Evolutionary conservation across 2,797 vertebrate species (phyloP).

Genomic region (Propithecus deckenii): DNA sequence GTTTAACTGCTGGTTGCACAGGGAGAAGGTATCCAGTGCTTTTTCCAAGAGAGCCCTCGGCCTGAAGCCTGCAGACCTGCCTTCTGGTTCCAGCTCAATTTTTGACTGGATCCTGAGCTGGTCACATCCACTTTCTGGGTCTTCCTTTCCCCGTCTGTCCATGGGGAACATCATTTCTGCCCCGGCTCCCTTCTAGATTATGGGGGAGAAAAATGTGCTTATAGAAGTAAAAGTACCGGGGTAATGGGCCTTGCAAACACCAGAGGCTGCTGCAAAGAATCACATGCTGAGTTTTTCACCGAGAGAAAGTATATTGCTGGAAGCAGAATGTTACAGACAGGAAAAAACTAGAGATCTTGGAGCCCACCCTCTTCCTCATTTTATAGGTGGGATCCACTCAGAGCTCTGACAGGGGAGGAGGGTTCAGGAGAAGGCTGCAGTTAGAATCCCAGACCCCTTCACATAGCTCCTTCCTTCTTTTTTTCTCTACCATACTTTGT

Average conservation of each 20-base stretch:
- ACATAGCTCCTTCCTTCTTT: neutral
- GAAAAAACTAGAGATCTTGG: neutral
- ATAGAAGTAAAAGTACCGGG: neutral
- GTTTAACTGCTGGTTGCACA: neutral
- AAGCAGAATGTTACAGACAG: neutral
- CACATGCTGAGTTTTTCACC: neutral
- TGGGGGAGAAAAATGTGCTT: neutral
- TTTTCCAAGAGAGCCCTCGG: neutral
- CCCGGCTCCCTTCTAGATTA: neutral
- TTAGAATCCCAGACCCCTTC: neutral
- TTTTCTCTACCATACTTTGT: neutral
- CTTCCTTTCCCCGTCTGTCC: neutral
- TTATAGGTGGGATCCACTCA: neutral
- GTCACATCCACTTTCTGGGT: neutral
- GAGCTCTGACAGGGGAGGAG: neutral
- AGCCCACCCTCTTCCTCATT: neutral
- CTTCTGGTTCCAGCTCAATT: neutral
- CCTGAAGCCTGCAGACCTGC: neutral
- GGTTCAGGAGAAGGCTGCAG: neutral
- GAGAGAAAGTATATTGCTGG: neutral
- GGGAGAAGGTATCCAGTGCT: neutral
- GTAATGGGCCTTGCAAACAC: neutral
- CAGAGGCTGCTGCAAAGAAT: neutral
- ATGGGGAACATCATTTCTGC: neutral
- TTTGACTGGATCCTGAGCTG: neutral